Percentiles rank a stretch among this genome's conserved stretches.
These are phyloP conservation scores for Anas bernieri DNA, from an alignment of 2,797 vertebrate species.

Conservation along the genomic window DNA sequence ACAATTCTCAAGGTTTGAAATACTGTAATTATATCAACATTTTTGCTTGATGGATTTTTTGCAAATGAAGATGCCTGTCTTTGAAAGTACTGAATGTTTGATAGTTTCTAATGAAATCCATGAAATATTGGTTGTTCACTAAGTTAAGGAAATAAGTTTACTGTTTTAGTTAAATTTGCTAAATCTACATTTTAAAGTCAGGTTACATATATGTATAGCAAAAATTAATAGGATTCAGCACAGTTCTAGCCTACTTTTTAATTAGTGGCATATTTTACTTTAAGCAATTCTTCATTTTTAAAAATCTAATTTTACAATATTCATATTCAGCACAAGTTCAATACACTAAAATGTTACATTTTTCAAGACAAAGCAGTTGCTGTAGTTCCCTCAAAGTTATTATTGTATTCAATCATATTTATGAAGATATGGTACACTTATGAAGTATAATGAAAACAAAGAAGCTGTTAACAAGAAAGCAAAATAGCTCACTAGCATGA, in stretches of 20 bases:
- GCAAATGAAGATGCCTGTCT: background rate
- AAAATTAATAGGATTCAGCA: background rate
- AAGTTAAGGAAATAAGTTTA: background rate
- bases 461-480: conserved; percentile 70
- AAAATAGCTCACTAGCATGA: conserved; percentile 62
- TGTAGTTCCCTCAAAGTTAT: conserved; percentile 59
- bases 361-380: conserved; percentile 54
- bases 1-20: background rate
- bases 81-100: background rate
- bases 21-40: background rate
- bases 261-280: conserved; percentile 23
- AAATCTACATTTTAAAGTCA: conserved; percentile 1
- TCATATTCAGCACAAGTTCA: background rate
- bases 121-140: background rate
- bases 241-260: background rate
- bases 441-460: conserved; percentile 64
- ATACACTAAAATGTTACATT: conserved; percentile 10
- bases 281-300: background rate
- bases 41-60: background rate
- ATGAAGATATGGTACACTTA: conserved; percentile 58
- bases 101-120: background rate
- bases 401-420: conserved; percentile 76
- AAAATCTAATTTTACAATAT: background rate
- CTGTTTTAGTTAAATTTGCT: background rate
- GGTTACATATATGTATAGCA: background rate